phyloP scores from a whole-genome alignment of 2,888 invertebrate species.

The Calameuta idolon region DNA sequence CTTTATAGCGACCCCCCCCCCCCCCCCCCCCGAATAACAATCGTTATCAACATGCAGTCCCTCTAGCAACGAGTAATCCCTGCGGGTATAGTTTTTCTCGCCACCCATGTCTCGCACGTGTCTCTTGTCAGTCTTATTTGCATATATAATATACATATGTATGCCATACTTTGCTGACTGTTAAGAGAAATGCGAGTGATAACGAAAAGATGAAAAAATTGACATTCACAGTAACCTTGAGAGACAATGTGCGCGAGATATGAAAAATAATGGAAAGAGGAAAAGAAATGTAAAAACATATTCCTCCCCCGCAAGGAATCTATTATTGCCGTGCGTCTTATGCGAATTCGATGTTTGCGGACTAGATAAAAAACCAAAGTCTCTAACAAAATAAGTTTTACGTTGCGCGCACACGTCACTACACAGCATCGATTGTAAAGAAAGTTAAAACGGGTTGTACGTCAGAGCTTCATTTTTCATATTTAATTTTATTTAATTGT shows the following conservation, averaged over 20 bases:
- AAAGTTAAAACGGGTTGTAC: neutral
- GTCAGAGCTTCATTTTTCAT: neutral
- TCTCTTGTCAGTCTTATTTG: neutral
- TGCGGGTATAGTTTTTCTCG: neutral
- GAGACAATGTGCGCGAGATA: neutral
- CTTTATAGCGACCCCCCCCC: conserved; percentile 28
- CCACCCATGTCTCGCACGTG: neutral
- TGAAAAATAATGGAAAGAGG: neutral
- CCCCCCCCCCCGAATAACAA: conserved; percentile 15
- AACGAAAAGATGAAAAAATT: neutral
- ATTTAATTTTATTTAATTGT: neutral
- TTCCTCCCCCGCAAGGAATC: neutral
- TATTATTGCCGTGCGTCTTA: neutral
- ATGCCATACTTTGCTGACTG: neutral
- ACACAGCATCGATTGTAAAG: neutral
- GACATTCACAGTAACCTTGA: neutral
- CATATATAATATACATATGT: neutral
- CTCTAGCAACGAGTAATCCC: neutral
- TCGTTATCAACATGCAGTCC: neutral
- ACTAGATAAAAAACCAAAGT: neutral
- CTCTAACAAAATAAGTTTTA: neutral
- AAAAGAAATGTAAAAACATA: neutral
- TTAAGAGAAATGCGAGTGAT: neutral
- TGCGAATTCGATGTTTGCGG: neutral
- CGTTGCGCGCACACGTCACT: neutral